Conservation (phyloP, 2,113 vertebrate genomes). For the Vireo altiloquus region DNA sequence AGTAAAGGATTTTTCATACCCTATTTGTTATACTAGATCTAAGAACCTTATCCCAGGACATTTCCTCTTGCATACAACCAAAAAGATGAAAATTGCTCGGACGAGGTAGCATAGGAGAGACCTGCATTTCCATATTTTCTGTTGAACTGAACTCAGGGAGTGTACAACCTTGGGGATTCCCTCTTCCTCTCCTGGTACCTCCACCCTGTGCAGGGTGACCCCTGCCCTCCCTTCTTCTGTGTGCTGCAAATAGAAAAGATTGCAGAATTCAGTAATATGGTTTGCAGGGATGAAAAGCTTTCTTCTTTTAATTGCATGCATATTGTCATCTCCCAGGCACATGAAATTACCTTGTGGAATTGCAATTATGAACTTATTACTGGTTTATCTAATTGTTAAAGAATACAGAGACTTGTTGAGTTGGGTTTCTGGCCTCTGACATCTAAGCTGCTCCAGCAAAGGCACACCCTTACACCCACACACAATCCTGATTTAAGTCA, state of each 20-base stretch:
- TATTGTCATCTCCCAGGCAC: conserved; percentile 39
- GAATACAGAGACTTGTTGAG: conserved; percentile 39
- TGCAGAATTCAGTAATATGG: neutral
- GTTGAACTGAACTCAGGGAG: neutral
- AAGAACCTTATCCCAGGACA: neutral
- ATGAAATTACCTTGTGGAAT: conserved; percentile 43
- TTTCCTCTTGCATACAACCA: neutral
- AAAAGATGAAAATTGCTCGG: neutral
- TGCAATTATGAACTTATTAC: conserved; percentile 35
- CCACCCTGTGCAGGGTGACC: neutral
- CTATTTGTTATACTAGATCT: neutral
- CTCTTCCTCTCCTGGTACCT: neutral
- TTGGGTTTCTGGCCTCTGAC: neutral
- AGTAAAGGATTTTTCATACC: conserved; percentile 6
- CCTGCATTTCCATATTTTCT: neutral
- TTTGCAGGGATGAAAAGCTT: conserved; percentile 10
- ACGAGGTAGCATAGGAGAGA: neutral
- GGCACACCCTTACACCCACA: conserved; percentile 48
- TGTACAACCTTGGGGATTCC: neutral
- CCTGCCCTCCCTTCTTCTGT: neutral
- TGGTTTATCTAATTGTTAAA: conserved; percentile 49
- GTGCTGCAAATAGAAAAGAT: neutral
- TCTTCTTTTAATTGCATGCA: conserved; percentile 16
- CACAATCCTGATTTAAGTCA: conserved; percentile 19
- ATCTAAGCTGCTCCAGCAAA: neutral